Evolutionary conservation across 2,888 invertebrate species (phyloP), one percentile per base, ranked within the genome.

Genomic region (Melitaea athalia): DNA sequence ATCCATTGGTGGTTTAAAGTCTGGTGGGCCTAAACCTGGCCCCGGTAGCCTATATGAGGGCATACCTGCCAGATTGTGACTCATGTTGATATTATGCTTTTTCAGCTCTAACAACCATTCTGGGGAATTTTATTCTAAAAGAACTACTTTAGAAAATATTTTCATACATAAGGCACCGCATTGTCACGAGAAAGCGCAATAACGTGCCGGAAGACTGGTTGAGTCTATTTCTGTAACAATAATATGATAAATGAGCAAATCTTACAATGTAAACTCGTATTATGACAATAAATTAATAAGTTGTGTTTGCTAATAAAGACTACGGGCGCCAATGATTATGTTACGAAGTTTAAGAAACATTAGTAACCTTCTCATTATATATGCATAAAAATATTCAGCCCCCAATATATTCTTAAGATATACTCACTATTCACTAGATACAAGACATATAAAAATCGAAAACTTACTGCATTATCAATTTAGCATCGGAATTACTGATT

Each of bases 41-140:
- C 95, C 95, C 84, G 95, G 95, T 93, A 95, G 95, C 94, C 95
- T 95, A 91, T 95, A 96, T 85, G 95, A 95, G 87, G 95, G 95
- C 96, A 96, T 96, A 93, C 95, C 96, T 87, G 94, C 94, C 94
- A 96, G 94, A 93, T 96, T 96, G 89, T 96, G 96, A 95, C 95
- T 95, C 96, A 96, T 96, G 85, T 80, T 91, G 85, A 76, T 80
- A 80, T 79, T 88, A 87, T 88, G 85, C 81, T 79, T 76, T 81
- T 80, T 82, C 85, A 81, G 82, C 81, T 87, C 85, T 86, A 76
- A 85, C 82, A 78, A 88, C 83, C 89, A 91, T 91, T 79, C 85
- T 89, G 83, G 78, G 71, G 74, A 79, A 71, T 72, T 72, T 66
- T 72, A 69, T 73, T 72, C 76, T 73, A 76, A 78, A 74, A 77